A percentile compares a stretch with the other conserved stretches of the same genome.
Evolutionary conservation across 1,140 invertebrate species (phyloP).

Genomic region (Tachypleus tridentatus): DNA sequence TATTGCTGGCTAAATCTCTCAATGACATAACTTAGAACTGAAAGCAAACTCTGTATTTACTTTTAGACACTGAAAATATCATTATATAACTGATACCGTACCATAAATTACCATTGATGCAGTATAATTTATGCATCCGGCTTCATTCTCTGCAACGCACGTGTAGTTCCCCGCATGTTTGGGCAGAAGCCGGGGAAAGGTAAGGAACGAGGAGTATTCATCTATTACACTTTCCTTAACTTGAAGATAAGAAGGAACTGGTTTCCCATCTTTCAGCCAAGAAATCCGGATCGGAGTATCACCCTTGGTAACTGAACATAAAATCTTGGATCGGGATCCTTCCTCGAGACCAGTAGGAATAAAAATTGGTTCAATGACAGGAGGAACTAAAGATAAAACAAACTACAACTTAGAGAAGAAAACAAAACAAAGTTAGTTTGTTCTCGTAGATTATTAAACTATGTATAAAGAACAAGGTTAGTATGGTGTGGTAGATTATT

Average conservation of each 20-base stretch:
- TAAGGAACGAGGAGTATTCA: conserved; percentile 26
- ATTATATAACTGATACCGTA: conserved; percentile 14
- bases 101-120: conserved; percentile 34
- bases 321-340: conserved; percentile 43
- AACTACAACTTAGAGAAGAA: too few species aligned
- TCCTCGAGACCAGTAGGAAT: conserved; percentile 46
- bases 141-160: conserved; percentile 36
- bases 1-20: too few species aligned
- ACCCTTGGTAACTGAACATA: conserved; percentile 29
- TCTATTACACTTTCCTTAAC: conserved; percentile 20
- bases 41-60: neutral
- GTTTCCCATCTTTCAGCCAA: conserved; percentile 49
- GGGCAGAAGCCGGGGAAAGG: conserved; percentile 32
- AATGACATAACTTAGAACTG: neutral
- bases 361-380: conserved; percentile 46
- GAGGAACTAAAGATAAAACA: conserved; percentile 37
- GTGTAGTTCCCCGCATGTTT: conserved; percentile 38
- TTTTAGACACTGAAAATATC: neutral
- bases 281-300: conserved; percentile 39
- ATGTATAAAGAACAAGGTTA: too few species aligned
- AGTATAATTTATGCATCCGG: conserved; percentile 32
- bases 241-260: conserved; percentile 37
- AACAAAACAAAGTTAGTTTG: too few species aligned
- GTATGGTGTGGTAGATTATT: too few species aligned
- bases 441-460: too few species aligned